Evolutionary conservation across 2,888 invertebrate species (phyloP), one percentile per base, ranked within the genome.

Genomic region (Drosophila diplacantha): DNA sequence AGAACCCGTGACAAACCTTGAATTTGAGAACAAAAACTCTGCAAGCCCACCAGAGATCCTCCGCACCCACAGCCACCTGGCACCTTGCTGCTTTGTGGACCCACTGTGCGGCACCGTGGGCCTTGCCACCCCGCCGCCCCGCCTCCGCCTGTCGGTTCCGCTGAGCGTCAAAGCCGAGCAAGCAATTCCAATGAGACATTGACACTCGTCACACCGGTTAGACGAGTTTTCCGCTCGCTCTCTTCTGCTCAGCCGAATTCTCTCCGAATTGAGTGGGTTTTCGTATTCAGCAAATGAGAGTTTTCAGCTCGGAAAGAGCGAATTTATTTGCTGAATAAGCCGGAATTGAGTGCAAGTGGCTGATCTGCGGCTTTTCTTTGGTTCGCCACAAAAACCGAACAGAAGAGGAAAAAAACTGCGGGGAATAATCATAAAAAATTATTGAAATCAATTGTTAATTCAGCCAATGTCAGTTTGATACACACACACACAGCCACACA

Each of bases 171-270:
- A 74, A 75, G 74, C 67, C 70, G 71, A 73, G 49, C 74, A 64
- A 73, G 74, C 74, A 75, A 75, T 74, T 74, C 69, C 73, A 85
- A 80, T 75, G 81, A 85, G 84, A 71, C 83, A 85, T 84, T 83
- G 84, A 85, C 85, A 85, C 86, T 81, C 75, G 85, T 84, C 81
- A 75, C 62, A 85, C 85, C 86, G 86, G 85, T 85, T 85, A 73
- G 75, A 76, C 85, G 57, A 75, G 84, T 85, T 85, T 76, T 31
- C 44, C 44, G 18, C 18, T 31, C 8, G 20, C 29, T 46, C 44
- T 44, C 44, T 46, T 62, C 69, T 61, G 54, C 60, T 55, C 64
- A 54, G 53, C 52, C 43, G 79, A 73, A 73, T 66, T 20, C 57
- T 32, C 63, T 70, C 64, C 65, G n/a, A 22, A 53, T 51, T 46